phyloP scores from a whole-genome alignment of 2,797 vertebrate genomes.

The Sparidentex hasta region DNA sequence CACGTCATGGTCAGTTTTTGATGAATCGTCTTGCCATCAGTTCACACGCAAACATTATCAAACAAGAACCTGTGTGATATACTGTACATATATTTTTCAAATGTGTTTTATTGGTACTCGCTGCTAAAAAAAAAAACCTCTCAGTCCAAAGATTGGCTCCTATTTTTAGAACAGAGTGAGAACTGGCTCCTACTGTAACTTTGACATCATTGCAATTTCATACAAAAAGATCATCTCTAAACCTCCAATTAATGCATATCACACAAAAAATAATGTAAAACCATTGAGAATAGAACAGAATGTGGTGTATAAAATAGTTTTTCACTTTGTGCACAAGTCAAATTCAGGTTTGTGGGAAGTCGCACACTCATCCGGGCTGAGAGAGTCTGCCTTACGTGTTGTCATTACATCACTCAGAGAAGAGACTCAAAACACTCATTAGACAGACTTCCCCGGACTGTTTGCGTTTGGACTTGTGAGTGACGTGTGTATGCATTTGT shows the following conservation, averaged over 20 bases:
- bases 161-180: too few species aligned
- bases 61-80: too few species aligned
- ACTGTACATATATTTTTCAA: too few species aligned
- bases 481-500: conserved; percentile 73
- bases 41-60: too few species aligned
- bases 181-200: too few species aligned
- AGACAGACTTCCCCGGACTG: conserved; percentile 74
- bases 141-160: too few species aligned
- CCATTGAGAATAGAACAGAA: background rate
- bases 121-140: too few species aligned
- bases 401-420: conserved; percentile 76
- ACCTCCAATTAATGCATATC: background rate
- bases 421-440: conserved; percentile 79
- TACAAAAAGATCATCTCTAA: background rate
- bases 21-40: too few species aligned
- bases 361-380: conserved; percentile 37
- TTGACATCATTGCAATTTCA: background rate
- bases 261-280: background rate
- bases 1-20: too few species aligned
- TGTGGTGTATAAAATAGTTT: background rate
- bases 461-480: conserved; percentile 77
- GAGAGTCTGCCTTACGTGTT: conserved; percentile 59
- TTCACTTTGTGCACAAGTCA: conserved; percentile 29
- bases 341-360: conserved; percentile 64
- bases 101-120: too few species aligned